Conservation (phyloP, 2,888 invertebrate species). For the Pristionchus japonicus region DNA sequence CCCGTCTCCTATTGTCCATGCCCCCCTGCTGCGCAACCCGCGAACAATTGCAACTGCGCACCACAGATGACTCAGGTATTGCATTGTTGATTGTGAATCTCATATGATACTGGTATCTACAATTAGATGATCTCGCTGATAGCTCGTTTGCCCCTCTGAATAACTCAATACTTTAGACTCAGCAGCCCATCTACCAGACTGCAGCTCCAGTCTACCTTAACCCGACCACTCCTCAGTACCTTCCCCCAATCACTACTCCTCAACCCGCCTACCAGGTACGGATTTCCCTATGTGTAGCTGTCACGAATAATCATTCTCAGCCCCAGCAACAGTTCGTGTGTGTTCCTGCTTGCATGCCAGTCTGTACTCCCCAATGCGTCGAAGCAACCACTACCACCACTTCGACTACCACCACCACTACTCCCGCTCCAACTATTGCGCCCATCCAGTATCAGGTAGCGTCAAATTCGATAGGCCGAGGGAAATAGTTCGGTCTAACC, state of each 20-base stretch:
- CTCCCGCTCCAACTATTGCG: not conserved
- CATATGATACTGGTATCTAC: not conserved
- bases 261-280: conserved; percentile 17
- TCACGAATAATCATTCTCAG: not conserved
- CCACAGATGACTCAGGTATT: not conserved
- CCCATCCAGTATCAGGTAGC: not conserved
- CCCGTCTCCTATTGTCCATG: not conserved
- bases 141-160: too few relatives aligned
- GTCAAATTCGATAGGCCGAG: too few relatives aligned
- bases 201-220: not conserved
- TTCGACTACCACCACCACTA: not conserved
- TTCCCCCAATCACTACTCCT: conserved; percentile 20
- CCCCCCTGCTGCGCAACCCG: not conserved
- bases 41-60: not conserved
- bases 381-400: not conserved
- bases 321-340: not conserved
- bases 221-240: not conserved
- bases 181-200: conserved; percentile 1
- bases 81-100: not conserved
- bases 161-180: not conserved
- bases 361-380: not conserved
- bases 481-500: too few relatives aligned
- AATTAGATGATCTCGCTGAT: too few relatives aligned
- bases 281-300: not conserved
- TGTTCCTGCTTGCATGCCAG: not conserved